Evolutionary conservation across 2,113 vertebrate genomes (phyloP), one percentile per base, ranked within the genome.

Genomic region (pig (Sus scrofa)): DNA sequence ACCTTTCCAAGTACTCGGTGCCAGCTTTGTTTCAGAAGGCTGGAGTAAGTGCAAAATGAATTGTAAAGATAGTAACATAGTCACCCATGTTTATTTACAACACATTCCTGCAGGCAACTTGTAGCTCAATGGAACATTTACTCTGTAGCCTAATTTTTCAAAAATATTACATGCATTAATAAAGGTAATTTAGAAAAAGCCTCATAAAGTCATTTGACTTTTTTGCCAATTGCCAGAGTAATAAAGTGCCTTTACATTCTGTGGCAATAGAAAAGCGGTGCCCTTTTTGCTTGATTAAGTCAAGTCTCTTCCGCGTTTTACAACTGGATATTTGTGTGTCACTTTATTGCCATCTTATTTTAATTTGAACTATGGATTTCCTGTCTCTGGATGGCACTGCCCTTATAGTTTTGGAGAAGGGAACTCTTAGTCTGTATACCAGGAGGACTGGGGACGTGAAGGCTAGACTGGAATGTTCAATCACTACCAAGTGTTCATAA

Each of bases 131-230:
- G 95, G 88, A 96, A 96, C 91, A 82, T 95, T 96, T 98, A 95
- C 81, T 85, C 86, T 56, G 81, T 87, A 90, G 91, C 44, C 91
- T 96, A 93, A 96, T 98, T 98, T 97, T 97, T 96, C 97, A 98
- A 95, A 96, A 96, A 98, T 96, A 97, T 97, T 89, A 86, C 89
- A 82, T 90, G 67, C 86, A 98, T 98, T 98, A 98, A 98, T 98
- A 98, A 98, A 98, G 90, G 84, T 91, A 97, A 98, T 98, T 97
- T 97, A 94, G 95, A 90, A 97, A 95, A 95, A 90, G 92, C 67
- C 75, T 63, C 82, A 94, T 97, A 97, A 97, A 96, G 90, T 92
- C 95, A 95, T 95, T 91, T 94, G 96, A 86, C 96, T 94, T 89
- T 93, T 94, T 92, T 89, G 34, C 93, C 89, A 81, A 95, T 93